Conservation (phyloP, 2,888 invertebrate genomes). For the Caenorhabditis macrosperma region DNA sequence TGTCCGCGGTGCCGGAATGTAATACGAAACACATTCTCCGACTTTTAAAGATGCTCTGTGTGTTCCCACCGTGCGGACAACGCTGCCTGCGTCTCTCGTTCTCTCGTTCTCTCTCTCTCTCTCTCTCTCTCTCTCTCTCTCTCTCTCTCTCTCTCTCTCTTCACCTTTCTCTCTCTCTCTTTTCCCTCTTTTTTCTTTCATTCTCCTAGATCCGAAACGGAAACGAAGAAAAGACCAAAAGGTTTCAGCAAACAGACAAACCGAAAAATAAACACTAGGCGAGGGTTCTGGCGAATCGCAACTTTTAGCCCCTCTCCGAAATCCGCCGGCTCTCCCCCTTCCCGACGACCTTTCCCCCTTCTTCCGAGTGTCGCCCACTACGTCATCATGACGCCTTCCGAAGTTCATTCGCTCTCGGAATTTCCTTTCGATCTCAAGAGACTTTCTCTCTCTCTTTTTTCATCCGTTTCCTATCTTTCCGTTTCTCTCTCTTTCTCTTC, state of each 20-base stretch:
- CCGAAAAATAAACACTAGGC: slow-evolving; percentile 39
- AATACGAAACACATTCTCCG: neutral
- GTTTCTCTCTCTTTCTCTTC: slow-evolving; percentile 2
- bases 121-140: slow-evolving; percentile 2
- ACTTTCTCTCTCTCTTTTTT: slow-evolving; percentile 13
- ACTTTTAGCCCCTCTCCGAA: slow-evolving; percentile 31
- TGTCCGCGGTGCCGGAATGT: too few species aligned
- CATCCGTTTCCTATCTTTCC: neutral
- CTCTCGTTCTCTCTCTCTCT: neutral
- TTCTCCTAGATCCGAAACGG: slow-evolving; percentile 22
- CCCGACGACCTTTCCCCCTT: neutral
- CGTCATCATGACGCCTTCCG: slow-evolving; percentile 34
- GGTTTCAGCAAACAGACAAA: slow-evolving; percentile 52
- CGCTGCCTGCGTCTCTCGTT: too few species aligned
- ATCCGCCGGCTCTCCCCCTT: slow-evolving; percentile 1
- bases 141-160: neutral
- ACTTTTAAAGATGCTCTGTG: neutral
- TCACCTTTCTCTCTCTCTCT: slow-evolving; percentile 6
- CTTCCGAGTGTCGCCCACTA: slow-evolving; percentile 3
- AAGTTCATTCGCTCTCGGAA: slow-evolving; percentile 15
- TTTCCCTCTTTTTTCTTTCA: slow-evolving; percentile 2
- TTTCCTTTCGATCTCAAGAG: slow-evolving; percentile 25
- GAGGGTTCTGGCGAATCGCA: slow-evolving; percentile 40
- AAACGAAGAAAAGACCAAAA: slow-evolving; percentile 38
- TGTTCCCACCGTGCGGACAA: neutral